Evolutionary conservation across 2,113 vertebrate genomes (phyloP).

Genomic region (Cyphomyrus plagiostoma): DNA sequence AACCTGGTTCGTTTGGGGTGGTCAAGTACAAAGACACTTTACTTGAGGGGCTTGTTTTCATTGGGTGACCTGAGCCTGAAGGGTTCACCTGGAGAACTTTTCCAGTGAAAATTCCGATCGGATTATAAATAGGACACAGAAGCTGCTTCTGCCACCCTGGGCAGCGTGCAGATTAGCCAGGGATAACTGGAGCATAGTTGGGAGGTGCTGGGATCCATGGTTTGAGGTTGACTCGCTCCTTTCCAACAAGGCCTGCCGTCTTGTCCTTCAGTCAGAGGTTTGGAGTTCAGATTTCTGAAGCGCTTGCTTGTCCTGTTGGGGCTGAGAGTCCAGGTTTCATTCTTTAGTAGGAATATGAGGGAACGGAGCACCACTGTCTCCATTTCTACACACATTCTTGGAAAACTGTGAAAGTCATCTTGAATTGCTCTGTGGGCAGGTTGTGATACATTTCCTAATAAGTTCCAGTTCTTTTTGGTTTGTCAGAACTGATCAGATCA

Average conservation of each 20-base stretch:
- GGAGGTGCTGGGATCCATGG: background rate
- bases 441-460: background rate
- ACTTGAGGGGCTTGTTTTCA: slow-evolving; percentile 6
- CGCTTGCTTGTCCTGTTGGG: background rate
- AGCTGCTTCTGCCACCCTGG: background rate
- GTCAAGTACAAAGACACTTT: background rate
- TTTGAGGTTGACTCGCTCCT: background rate
- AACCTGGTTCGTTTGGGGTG: background rate
- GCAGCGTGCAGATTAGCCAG: background rate
- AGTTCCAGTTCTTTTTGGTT: background rate
- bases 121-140: background rate
- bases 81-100: slow-evolving; percentile 1
- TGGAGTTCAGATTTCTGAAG: background rate
- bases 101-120: slow-evolving; percentile 16
- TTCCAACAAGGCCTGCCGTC: background rate
- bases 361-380: background rate
- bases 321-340: background rate
- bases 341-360: background rate
- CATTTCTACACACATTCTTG: background rate
- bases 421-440: background rate
- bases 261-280: background rate
- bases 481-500: background rate
- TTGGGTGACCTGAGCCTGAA: background rate
- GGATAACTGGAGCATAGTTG: background rate
- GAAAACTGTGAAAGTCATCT: background rate